Evolutionary conservation across 2,797 vertebrate species (phyloP), one percentile per base, ranked within the genome.

Genomic region (Rhyacichthys aspro): DNA sequence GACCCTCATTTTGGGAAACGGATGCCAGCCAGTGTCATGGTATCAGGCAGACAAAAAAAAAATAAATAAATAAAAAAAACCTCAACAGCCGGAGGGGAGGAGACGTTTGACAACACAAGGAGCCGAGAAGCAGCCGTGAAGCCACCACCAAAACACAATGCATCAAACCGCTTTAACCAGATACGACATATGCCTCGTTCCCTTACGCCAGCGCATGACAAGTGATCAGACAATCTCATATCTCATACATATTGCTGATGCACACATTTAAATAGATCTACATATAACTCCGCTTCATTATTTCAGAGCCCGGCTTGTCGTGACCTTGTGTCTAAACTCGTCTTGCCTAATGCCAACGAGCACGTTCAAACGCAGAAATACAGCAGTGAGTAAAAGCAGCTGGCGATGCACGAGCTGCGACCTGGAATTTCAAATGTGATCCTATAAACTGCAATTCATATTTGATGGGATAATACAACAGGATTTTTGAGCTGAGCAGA

Each of bases 401-500:
- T 65, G 52, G 48, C 61, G 63, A 82, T 60, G 77, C 67, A 67
- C 63, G 74, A 86, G 80, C 74, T 70, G 72, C 55, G 79, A 71
- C 67, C 74, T 59, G 66, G 74, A 79, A 87, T 84, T 80, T 71
- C 50, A 79, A 81, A 86, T 81, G 76, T 63, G 68, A 86, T 82
- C 83, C 72, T 82, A 77, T 87, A 84, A 85, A 87, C 73, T 72
- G 63, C 52, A 37, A 77, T 88, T 87, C 78, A 86, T 80, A 86
- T 88, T 89, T 83, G 79, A 91, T 85, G 57, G 72, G 62, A 72
- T 73, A 81, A 78, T 78, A 73, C 69, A 86, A 84, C 72, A 84
- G 86, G 74, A 67, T 81, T 79, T 83, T 86, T 85, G 86, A 55
- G 81, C 66, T 59, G 10, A 4, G 64, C 68, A 49, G 46, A 33